Evolutionary conservation across 1,140 invertebrate species (phyloP).

Genomic region (Ephestia elutella): DNA sequence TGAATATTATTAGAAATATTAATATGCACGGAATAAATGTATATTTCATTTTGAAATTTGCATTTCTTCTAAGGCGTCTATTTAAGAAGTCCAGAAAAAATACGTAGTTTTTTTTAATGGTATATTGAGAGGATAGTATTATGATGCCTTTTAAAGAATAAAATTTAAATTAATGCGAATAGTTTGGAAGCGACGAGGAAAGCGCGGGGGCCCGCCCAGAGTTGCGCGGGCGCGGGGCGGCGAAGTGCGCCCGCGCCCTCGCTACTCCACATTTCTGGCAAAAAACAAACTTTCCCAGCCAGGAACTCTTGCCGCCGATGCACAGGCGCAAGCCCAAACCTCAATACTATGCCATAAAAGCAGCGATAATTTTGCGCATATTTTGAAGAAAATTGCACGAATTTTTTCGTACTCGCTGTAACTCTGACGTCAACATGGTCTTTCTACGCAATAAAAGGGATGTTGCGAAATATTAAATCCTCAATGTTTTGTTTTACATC

Average conservation of each 20-base stretch:
- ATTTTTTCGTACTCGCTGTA: constrained; percentile 52
- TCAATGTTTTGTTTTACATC: background rate
- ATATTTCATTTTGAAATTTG: constrained; percentile 13
- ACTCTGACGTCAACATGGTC: constrained; percentile 36
- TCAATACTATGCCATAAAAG: constrained; percentile 24
- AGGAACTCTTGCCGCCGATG: constrained; percentile 33
- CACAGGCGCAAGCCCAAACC: constrained; percentile 50
- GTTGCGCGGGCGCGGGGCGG: constrained; percentile 35
- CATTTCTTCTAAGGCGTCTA: constrained; percentile 6
- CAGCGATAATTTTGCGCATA: constrained; percentile 14
- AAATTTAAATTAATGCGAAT: constrained; percentile 12
- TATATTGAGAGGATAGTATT: constrained; percentile 17
- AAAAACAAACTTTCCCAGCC: constrained; percentile 44
- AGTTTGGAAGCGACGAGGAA: background rate
- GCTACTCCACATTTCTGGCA: constrained; percentile 24
- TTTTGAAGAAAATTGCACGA: constrained; percentile 54
- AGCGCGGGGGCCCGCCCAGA: constrained; percentile 42
- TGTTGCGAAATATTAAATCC: background rate
- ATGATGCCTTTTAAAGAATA: constrained; percentile 13
- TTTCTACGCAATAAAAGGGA: background rate
- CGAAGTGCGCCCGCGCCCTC: constrained; percentile 36
- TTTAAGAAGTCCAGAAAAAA: constrained; percentile 18
- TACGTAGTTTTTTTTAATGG: constrained; percentile 35
- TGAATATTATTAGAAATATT: constrained; percentile 17
- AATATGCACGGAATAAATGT: background rate